Evolutionary conservation across 2,113 vertebrate species (phyloP).

Genomic region (Brienomyrus longianalis): DNA sequence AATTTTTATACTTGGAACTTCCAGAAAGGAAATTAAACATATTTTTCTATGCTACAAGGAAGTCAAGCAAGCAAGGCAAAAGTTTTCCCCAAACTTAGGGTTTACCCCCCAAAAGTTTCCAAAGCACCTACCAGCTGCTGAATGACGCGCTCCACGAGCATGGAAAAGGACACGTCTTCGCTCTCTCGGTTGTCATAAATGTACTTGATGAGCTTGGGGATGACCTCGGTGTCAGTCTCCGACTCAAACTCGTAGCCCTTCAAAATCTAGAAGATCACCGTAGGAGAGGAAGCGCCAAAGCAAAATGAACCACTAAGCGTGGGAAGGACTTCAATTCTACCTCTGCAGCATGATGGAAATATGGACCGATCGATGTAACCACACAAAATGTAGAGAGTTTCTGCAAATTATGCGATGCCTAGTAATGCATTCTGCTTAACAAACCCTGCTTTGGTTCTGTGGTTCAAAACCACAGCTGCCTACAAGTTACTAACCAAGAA

Average conservation of each 20-base stretch:
- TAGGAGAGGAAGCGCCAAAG: not conserved
- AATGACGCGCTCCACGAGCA: slow-evolving; percentile 84
- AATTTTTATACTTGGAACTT: not conserved
- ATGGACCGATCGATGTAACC: slow-evolving; percentile 23
- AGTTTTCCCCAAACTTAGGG: not conserved
- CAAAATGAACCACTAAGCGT: not conserved
- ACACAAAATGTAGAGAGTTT: not conserved
- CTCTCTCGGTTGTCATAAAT: slow-evolving; percentile 86
- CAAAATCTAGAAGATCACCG: slow-evolving; percentile 62
- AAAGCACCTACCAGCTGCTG: slow-evolving; percentile 80
- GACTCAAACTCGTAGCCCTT: slow-evolving; percentile 96
- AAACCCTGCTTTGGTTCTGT: not conserved
- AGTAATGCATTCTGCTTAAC: not conserved
- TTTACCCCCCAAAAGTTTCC: not conserved
- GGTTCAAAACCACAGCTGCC: not conserved
- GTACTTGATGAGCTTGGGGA: slow-evolving; percentile 92
- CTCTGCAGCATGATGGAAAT: not conserved
- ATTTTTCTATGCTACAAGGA: not conserved
- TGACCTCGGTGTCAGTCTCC: slow-evolving; percentile 93
- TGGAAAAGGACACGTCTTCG: slow-evolving; percentile 74
- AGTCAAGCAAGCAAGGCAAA: not conserved
- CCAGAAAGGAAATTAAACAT: not conserved
- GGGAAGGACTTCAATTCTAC: not conserved
- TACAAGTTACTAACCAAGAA: not conserved
- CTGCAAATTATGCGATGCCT: not conserved